phyloP scores from a whole-genome alignment of 2,113 vertebrate genomes.

The Chamaetylas fuelleborni region DNA sequence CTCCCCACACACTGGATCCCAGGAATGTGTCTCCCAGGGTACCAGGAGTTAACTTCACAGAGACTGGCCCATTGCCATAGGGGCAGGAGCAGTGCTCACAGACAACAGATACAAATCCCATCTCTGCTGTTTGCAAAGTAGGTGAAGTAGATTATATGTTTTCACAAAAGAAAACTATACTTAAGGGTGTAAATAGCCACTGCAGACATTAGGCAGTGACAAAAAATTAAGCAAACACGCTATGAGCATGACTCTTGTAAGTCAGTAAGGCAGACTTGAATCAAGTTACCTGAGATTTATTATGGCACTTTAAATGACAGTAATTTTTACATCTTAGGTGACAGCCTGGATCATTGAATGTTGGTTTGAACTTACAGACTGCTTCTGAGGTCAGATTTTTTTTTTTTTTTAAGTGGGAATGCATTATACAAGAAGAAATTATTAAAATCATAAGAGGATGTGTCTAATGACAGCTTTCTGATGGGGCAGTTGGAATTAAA shows the following conservation, averaged over 20 bases:
- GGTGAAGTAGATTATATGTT: neutral
- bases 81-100: neutral
- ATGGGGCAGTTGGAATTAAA: neutral
- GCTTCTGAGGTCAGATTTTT: conserved; percentile 10
- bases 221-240: neutral
- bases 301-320: neutral
- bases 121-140: neutral
- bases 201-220: neutral
- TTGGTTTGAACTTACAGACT: conserved; percentile 24
- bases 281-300: neutral
- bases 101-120: neutral
- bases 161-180: neutral
- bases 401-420: neutral
- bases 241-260: neutral
- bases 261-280: neutral
- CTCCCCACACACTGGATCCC: neutral
- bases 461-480: neutral
- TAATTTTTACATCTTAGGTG: neutral
- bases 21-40: neutral
- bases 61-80: neutral
- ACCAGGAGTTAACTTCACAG: neutral
- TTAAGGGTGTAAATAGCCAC: neutral
- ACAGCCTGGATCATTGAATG: neutral
- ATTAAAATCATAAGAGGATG: neutral
- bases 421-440: neutral